These are phyloP conservation scores for Formica exsecta DNA, from an alignment of 1,140 invertebrate genomes.

Conservation along the genomic window DNA sequence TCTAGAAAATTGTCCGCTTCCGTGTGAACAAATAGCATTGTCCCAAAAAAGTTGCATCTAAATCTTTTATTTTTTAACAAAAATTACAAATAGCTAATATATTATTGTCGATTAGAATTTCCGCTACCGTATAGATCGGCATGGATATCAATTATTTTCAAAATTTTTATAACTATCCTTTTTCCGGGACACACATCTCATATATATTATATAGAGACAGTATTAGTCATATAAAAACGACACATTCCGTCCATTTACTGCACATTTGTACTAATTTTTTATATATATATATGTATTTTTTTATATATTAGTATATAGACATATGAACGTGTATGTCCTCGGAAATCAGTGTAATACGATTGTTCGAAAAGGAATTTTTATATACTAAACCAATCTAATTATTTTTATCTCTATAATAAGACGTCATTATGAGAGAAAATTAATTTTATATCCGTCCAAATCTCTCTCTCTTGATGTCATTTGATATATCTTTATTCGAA, in stretches of 20 bases:
- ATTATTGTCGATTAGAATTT: constrained; percentile 3
- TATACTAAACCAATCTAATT: background rate
- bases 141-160: background rate
- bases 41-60: constrained; percentile 3
- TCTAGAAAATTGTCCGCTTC: constrained; percentile 88
- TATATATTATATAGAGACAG: constrained; percentile 5
- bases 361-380: background rate
- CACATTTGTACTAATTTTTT: constrained; percentile 18
- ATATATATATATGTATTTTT: background rate
- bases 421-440: background rate
- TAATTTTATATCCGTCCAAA: constrained; percentile 51
- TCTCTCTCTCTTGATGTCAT: constrained; percentile 32
- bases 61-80: background rate
- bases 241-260: constrained; percentile 53
- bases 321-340: background rate
- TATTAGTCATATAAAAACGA: constrained; percentile 15
- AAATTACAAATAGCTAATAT: background rate
- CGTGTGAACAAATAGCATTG: constrained; percentile 55
- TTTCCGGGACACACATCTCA: constrained; percentile 1
- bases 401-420: background rate
- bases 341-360: constrained; percentile 7
- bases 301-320: background rate
- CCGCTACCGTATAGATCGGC: background rate
- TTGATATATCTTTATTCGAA: constrained; percentile 24
- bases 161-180: constrained; percentile 5